Evolutionary conservation across 2,113 vertebrate genomes (phyloP), one percentile per base, ranked within the genome.

Genomic region (Halcyon senegalensis): DNA sequence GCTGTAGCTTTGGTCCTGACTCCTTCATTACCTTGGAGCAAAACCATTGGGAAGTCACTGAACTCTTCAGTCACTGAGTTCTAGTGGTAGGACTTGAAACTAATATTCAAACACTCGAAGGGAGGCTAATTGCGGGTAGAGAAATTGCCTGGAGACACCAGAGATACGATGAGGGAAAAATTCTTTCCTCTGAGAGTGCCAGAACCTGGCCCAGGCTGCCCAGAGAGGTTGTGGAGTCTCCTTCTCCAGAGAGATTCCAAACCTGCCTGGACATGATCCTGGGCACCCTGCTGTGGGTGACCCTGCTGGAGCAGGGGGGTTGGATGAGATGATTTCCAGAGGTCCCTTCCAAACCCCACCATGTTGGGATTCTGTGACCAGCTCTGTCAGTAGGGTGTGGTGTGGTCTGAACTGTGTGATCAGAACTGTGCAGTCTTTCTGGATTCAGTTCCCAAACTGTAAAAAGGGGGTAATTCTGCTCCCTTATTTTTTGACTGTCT

Each of bases 31-130:
- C n/a, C 35, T 50, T 39, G 41, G 72, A 78, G 53, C 10, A 44
- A 39, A 73, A 35, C 11, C 8, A 0, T 10, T 0, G 3, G 28
- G 27, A 62, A 31, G 33, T 39, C 31, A 3, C 46, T 27, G 27
- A 35, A 35, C 35, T 35, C 35, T 23, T 83, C 53, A n/a, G 0
- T 23, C 0, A 0, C 33, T 67, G 53, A 73, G 31, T 19, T 51
- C 35, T 44, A 50, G 67, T 67, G 30, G 20, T 41, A 55, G 43
- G 46, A 20, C 46, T 31, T 39, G 27, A 55, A 48, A 79, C 17
- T 67, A 60, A 48, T 67, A 30, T 43, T 68, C 74, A 17, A 50
- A 16, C 7, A 33, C 39, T 62, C 28, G 7, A 55, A 55, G 20
- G 74, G 13, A 44, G 35, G 39, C 25, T 24, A 43, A 41, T 5